phyloP scores from a whole-genome alignment of 2,113 vertebrate species.

The Pygoscelis antarcticus region DNA sequence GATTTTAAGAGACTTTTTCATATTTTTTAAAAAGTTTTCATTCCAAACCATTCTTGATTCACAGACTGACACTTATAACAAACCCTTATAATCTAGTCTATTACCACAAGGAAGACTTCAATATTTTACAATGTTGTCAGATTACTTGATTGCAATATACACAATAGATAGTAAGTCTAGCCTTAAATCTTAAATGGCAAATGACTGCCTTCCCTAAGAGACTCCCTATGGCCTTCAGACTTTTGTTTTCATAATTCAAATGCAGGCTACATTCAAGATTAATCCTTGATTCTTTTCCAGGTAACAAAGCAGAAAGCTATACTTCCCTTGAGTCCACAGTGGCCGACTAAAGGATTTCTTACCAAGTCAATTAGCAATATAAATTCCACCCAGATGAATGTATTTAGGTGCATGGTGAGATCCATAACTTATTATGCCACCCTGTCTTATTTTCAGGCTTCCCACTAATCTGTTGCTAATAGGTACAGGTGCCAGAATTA shows the following conservation, averaged over 20 bases:
- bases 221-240: neutral
- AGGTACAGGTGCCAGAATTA: neutral
- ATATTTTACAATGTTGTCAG: neutral
- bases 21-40: neutral
- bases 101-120: neutral
- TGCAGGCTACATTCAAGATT: neutral
- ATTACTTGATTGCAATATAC: neutral
- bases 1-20: neutral
- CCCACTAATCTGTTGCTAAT: constrained; percentile 6
- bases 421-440: constrained; percentile 1
- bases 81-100: neutral
- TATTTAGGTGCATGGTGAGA: neutral
- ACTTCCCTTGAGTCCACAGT: neutral
- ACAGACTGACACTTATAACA: neutral
- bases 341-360: neutral
- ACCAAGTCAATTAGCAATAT: neutral
- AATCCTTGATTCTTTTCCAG: neutral
- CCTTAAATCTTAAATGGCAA: neutral
- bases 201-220: neutral
- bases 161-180: neutral
- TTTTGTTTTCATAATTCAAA: neutral
- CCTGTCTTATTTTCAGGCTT: neutral
- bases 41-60: neutral
- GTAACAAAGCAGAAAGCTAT: neutral
- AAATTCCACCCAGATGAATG: neutral